Conservation (phyloP, 2,888 invertebrate species). For the Dysmachus trigonus region DNA sequence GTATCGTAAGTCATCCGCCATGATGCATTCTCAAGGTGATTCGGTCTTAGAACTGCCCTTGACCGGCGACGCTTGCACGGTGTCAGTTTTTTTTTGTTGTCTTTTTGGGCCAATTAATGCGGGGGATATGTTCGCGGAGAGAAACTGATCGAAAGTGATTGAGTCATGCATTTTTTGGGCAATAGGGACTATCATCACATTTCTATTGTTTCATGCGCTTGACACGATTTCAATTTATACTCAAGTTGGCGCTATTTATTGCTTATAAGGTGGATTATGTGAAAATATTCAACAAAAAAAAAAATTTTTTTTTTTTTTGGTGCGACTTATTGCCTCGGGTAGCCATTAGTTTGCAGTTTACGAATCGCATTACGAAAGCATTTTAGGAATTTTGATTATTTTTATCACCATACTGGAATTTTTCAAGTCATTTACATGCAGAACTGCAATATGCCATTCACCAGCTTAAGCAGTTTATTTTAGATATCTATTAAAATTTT, state of each 20-base stretch:
- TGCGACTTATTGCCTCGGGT: not conserved
- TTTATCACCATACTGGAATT: not conserved
- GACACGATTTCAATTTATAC: not conserved
- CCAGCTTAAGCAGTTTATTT: not conserved
- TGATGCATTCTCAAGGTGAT: conserved; percentile 26
- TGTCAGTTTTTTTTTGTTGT: not conserved
- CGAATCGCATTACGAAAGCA: not conserved
- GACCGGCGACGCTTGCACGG: not conserved
- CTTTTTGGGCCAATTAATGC: not conserved
- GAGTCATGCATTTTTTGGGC: not conserved
- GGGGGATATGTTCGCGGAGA: not conserved
- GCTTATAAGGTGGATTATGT: not conserved
- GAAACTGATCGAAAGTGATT: not conserved
- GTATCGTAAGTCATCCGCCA: not conserved
- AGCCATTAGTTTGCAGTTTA: not conserved
- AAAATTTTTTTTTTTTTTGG: too few species aligned
- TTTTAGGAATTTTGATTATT: not conserved
- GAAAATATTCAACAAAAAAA: not conserved
- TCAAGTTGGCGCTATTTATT: not conserved
- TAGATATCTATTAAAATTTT: not conserved
- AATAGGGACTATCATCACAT: not conserved
- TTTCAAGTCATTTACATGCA: not conserved
- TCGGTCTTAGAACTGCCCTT: conserved; percentile 8
- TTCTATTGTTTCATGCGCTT: not conserved
- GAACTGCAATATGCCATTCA: not conserved